These are phyloP conservation scores for Tringa solitaria DNA, from an alignment of 2,113 vertebrate species.

Conservation along the genomic window DNA sequence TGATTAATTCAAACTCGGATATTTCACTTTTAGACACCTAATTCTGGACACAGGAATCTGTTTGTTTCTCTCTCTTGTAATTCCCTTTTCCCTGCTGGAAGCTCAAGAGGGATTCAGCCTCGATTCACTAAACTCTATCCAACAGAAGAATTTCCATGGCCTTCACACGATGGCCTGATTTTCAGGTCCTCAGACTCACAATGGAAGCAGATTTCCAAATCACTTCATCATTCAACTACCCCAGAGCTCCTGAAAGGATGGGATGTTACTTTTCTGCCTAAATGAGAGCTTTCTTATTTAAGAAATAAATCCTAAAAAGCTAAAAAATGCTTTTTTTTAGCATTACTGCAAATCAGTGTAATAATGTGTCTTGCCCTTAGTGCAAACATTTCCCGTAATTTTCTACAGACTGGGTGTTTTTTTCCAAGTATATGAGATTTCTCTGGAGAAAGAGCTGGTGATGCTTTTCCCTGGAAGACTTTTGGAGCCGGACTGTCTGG, in stretches of 20 bases:
- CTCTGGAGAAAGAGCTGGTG: not conserved
- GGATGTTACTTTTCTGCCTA: not conserved
- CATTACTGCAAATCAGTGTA: not conserved
- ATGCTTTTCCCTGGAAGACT: not conserved
- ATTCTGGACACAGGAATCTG: not conserved
- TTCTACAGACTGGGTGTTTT: not conserved
- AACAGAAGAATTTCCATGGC: not conserved
- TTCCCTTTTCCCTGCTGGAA: not conserved
- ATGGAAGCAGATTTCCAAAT: not conserved
- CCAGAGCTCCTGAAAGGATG: not conserved
- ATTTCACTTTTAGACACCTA: not conserved
- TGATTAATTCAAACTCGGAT: not conserved
- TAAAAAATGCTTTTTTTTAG: not conserved
- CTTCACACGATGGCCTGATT: not conserved
- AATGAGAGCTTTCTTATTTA: not conserved
- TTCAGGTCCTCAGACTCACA: not conserved
- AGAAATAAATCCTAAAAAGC: too few species aligned
- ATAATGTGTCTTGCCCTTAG: too few species aligned
- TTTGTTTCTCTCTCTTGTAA: not conserved
- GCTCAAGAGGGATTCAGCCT: not conserved
- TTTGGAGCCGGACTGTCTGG: not conserved
- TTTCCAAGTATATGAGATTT: not conserved
- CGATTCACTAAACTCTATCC: not conserved
- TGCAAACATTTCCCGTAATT: too few species aligned
- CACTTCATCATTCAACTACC: not conserved